Evolutionary conservation across 2,888 invertebrate genomes (phyloP), one percentile per base, ranked within the genome.

Genomic region (Eupithecia subfuscata): DNA sequence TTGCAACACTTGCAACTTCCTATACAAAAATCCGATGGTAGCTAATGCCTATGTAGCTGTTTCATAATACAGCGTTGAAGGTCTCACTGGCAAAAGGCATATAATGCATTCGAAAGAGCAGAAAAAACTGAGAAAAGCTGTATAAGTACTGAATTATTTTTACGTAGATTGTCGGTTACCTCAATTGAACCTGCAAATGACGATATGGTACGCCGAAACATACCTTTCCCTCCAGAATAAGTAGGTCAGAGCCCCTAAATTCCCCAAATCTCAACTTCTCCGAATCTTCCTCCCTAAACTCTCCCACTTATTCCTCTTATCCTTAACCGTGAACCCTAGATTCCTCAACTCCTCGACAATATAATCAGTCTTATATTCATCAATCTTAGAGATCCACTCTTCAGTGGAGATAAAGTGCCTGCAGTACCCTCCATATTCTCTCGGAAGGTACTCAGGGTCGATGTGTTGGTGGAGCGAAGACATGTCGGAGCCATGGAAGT

Each of bases 311-410:
- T 69, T 68, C 43, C 43, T 71, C 12, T 68, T 43, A 68, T 68
- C 68, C 22, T 82, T 87, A 5, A 93, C 90, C 79, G 85, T 87
- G 81, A 90, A 96, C 5, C 97, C 97, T 73, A 97, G 89, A 70
- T 95, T 95, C 80, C 91, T 93, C 82, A 97, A 87, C 84, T 97
- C 97, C 81, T 95, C 93, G 3, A 96, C 94, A 82, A 97, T 83
- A 80, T 90, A 93, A 48, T 95, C 94, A 74, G 94, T 94, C 90
- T 86, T 93, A 87, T 82, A 95, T 90, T 82, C 95, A 91, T 86
- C 92, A 85, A 86, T 95, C 89, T 86, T 97, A 84, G 83, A 90
- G 88, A 87, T 95, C 96, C 87, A 97, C 89, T 97, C 96, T 96
- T 88, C 96, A 89, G 86, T 95, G 87, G 88, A 96, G 94, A 83